Base-by-base conservation (phyloP, 1,140 invertebrate species). In the Hyphantria cunea region DNA sequence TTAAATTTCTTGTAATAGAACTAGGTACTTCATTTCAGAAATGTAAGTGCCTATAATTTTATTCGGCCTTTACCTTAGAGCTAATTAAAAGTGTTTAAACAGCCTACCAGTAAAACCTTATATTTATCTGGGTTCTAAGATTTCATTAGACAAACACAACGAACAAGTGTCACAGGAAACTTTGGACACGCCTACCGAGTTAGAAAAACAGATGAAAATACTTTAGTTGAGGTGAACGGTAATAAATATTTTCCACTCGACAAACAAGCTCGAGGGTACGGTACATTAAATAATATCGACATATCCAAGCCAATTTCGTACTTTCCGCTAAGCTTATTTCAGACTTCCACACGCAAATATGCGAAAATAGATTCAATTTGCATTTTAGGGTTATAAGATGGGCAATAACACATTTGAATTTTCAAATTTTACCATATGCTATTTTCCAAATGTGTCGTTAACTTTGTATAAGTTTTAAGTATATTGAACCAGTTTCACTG, bases 241-340 rank as follows among this genome's bases (percentile, higher is more conserved):
- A 76, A 78, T 80, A 76, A 79, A 73, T 78, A 74, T 82, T 76
- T 80, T 80, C 69, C 74, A 78, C 68, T 76, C 72, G 66, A 74
- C 72, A 76, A 78, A 79, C 74, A 78, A 76, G 70, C 74, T 71
- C 64, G 62, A 54, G 69, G 73, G 68, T 66, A 65, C 68, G 72
- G 66, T 76, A 76, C 74, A 80, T 83, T 85, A 83, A 80, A 82
- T 85, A 80, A 79, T 79, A 81, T 82, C 78, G 78, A 81, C 77
- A 78, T 76, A 80, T 80, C 74, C 74, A 72, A 80, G 82, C 78
- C 82, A 85, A 85, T 85, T 82, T 76, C 73, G 69, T 77, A 76
- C 74, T 82, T 80, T 81, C 62, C 76, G 70, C 70, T 80, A 83
- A 85, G 77, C 77, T 82, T 80, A 80, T 82, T 82, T 76, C 74